Base-by-base conservation (phyloP, 2,888 invertebrate species). In the Allygus modestus region DNA sequence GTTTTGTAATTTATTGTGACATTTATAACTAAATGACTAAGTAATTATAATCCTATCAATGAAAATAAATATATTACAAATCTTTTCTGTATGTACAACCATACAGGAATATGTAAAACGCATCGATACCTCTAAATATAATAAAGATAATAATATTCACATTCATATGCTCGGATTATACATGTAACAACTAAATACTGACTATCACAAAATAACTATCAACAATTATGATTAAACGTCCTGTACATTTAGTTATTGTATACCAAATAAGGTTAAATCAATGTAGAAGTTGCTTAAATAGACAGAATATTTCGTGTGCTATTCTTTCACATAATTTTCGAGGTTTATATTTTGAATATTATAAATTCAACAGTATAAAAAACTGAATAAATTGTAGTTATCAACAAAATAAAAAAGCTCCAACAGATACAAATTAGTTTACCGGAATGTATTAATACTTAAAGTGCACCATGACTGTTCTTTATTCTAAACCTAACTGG, bases 171-270 rank as follows among this genome's bases (percentile, higher is more conserved):
- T 28, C n/a, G 65, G 28, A 65, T 28, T 28, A 28, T 4, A 65
- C 28, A 31, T 4, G 11, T 31, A 65, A 65, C 65, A 65, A 65
- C 28, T 65, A 58, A 58, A 65, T 71, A 71, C n/a, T 31, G 41
- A 71, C 71, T 71, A 71, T 71, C 71, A 71, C 71, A 71, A 71
- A 71, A 41, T 71, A 71, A 71, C 71, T 71, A 71, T 71, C 41
- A 71, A 71, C 71, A 41, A 41, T 23, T 65, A 65, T 4, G 9
- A 28, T 7, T 65, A 58, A 58, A 65, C 5, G 28, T 17, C 7
- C 71, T 71, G 41, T 71, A 71, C 71, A 71, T 20, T 65, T 17
- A 28, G 23, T 58, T 58, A 20, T 5, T 58, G 7, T 20, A 58
- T 58, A 58, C 5, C 20, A 9, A 46, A 46, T 4, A 37, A 37